phyloP scores from a whole-genome alignment of 2,113 vertebrate species.

The Chionodraco myersi region DNA sequence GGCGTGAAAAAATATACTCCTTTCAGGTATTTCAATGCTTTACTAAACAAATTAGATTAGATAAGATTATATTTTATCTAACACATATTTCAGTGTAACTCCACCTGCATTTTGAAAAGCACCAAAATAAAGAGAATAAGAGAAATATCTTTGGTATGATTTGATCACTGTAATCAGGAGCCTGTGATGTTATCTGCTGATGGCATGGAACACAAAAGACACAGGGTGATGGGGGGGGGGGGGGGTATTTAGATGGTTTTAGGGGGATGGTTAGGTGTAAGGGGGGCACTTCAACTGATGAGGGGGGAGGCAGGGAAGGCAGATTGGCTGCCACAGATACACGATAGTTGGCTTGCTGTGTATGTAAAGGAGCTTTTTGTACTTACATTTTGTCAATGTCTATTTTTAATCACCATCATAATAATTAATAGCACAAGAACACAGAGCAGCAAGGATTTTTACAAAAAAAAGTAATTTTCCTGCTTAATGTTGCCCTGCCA shows the following conservation, averaged over 20 bases:
- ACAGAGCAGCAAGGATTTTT: conserved; percentile 8
- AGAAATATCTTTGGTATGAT: not conserved
- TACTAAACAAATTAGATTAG: too few species aligned
- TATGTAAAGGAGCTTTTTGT: not conserved
- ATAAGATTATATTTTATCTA: too few species aligned
- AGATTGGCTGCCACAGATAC: conserved; percentile 20
- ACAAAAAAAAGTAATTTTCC: conserved; percentile 86
- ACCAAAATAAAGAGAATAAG: not conserved
- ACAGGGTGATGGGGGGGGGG: conserved; percentile 47
- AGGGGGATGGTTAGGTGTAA: conserved; percentile 27
- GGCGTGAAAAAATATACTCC: not conserved
- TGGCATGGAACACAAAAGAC: conserved; percentile 46
- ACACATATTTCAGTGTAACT: too few species aligned
- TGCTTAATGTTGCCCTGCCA: conserved; percentile 85
- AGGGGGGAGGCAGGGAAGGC: conserved; percentile 4
- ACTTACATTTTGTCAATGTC: not conserved
- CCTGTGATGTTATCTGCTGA: conserved; percentile 29
- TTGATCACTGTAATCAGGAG: conserved; percentile 1
- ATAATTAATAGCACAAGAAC: conserved; percentile 10
- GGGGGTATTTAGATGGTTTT: conserved; percentile 28
- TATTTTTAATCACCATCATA: not conserved
- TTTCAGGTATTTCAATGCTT: too few species aligned
- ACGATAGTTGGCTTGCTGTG: conserved; percentile 23
- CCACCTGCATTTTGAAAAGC: too few species aligned
- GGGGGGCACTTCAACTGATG: conserved; percentile 26